Evolutionary conservation across 2,888 invertebrate genomes (phyloP), one percentile per base, ranked within the genome.

Genomic region (Lagria hirta): DNA sequence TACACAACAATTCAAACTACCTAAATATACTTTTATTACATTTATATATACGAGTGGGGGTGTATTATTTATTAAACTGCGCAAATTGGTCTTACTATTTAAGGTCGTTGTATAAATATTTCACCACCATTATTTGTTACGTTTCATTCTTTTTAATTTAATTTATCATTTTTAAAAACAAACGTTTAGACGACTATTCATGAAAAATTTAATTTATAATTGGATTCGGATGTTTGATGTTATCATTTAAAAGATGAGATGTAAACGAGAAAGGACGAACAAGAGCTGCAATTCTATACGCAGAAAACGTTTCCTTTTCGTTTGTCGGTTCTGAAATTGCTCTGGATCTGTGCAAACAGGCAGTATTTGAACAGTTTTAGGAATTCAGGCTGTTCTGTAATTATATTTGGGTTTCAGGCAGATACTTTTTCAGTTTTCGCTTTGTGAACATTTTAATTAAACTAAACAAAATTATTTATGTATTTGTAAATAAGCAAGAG

Each of bases 351-450:
- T 50, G 53, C 55, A 58, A 58, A 58, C 52, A 58, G 32, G 23
- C 44, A 26, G 49, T 58, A 57, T 60, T 60, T 60, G 57, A 48
- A 46, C 55, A 57, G 55, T 57, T 60, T 60, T 51, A 52, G 55
- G 51, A 55, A 55, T 55, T 54, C 55, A 50, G 57, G 56, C 56
- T 55, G 52, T 53, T 57, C 57, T 49, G 50, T 60, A 60, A 60
- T 60, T 60, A 57, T 57, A 60, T 60, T 60, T 60, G 57, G 52
- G 54, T 58, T 60, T 56, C 51, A 51, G 57, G 46, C 56, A 53
- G 58, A 60, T 62, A 59, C 62, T 62, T 60, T 62, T 62, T 58
- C 58, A 55, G 59, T 61, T 57, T 62, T 58, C 60, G 61, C 60
- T 60, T 55, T 56, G 56, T 57, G 58, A 51, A 58, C 59, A 60